Conservation (phyloP, 2,113 vertebrate genomes). For the Psilopsiagon aymara region DNA sequence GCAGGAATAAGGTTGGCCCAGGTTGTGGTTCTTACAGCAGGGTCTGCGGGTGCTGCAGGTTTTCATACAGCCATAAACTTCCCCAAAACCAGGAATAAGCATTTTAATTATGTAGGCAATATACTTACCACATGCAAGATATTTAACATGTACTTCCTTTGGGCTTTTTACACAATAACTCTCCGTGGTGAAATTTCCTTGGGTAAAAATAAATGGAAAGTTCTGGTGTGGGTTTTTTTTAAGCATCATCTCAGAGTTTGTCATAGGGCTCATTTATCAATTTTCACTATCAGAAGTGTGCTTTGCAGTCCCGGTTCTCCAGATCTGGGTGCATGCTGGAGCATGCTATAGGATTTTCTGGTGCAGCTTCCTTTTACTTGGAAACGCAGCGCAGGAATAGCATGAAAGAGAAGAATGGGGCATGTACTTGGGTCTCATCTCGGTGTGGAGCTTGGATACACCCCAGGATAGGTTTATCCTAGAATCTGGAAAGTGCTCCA, state of each 20-base stretch:
- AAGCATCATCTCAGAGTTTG: not conserved
- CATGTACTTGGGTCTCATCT: not conserved
- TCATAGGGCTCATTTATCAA: not conserved
- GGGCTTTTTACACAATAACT: conserved; percentile 9
- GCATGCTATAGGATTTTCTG: not conserved
- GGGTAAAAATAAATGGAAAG: not conserved
- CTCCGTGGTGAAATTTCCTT: not conserved
- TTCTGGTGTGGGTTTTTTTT: not conserved
- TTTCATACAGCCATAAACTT: not conserved
- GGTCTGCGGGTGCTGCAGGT: not conserved
- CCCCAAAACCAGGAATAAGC: not conserved
- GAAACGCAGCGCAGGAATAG: not conserved
- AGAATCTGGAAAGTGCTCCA: not conserved
- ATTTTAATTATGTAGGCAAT: conserved; percentile 20
- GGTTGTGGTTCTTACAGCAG: not conserved
- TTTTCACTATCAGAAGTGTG: not conserved
- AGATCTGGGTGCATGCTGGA: not conserved
- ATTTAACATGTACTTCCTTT: not conserved
- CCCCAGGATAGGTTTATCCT: not conserved
- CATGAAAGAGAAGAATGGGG: fast-evolving
- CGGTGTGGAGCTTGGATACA: not conserved
- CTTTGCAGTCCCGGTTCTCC: not conserved
- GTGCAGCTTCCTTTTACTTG: not conserved
- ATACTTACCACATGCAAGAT: not conserved
- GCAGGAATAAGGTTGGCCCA: not conserved